Evolutionary conservation across 2,888 invertebrate species (phyloP), one percentile per base, ranked within the genome.

Genomic region (Agrypnus murinus): DNA sequence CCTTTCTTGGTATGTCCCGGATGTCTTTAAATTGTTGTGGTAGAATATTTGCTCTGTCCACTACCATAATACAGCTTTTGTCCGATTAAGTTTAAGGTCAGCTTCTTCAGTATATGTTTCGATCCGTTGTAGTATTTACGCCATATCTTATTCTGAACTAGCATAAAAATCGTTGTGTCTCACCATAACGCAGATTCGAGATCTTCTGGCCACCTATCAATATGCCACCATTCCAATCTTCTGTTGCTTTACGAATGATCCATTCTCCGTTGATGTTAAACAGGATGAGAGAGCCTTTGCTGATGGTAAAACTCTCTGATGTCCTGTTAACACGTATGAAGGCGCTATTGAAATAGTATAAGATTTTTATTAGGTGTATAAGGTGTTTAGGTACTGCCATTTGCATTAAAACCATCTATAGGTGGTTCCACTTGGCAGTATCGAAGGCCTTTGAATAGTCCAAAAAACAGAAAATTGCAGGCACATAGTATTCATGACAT

Each of bases 31-130:
- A n/a, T n/a, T n/a, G n/a, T n/a, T n/a, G n/a, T n/a, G n/a, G n/a
- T n/a, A n/a, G n/a, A n/a, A n/a, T n/a, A n/a, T n/a, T n/a, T n/a
- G n/a, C n/a, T n/a, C n/a, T n/a, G n/a, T n/a, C n/a, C n/a, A n/a
- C n/a, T n/a, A 57, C 57, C 36, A 57, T 34, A 32, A 32, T 57
- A 57, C 57, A 57, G 36, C 57, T 12, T 57, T 57, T 36, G 57
- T 4, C 4, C 34, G 57, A 57, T 57, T 57, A 57, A 31, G 9
- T 32, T 57, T 57, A 12, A 31, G 36, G 12, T 32, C 57, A 57
- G 57, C 34, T 57, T 57, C 36, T 57, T 57, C 57, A 57, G 34
- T n/a, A n/a, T n/a, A n/a, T n/a, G n/a, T n/a, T n/a, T n/a, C n/a
- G n/a, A n/a, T n/a, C n/a, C n/a, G n/a, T 57, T 43, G 43, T 43